Conservation (phyloP, 2,113 vertebrate genomes). For the Cyprinus carpio region DNA sequence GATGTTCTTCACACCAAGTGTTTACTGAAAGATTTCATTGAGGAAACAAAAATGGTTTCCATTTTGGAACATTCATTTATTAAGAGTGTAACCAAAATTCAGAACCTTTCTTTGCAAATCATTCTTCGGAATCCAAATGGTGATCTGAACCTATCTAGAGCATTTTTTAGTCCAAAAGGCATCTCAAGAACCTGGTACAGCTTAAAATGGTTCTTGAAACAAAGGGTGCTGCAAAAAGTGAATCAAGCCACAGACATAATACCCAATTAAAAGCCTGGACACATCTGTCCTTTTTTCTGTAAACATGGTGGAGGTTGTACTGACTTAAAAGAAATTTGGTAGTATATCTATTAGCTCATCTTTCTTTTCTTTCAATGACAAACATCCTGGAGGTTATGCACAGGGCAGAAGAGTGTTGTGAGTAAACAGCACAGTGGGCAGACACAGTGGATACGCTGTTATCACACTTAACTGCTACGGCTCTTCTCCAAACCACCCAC, state of each 20-base stretch:
- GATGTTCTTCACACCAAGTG: too few relatives aligned
- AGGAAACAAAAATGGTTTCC: too few relatives aligned
- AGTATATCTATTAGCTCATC: conserved; percentile 27
- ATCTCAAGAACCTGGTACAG: neutral
- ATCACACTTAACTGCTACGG: conserved; percentile 35
- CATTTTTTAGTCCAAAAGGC: neutral
- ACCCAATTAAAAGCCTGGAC: conserved; percentile 7
- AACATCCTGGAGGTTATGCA: conserved; percentile 29
- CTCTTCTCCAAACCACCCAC: conserved; percentile 50
- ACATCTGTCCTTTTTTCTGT: neutral
- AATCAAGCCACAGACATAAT: neutral
- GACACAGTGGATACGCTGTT: conserved; percentile 31
- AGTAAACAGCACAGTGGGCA: conserved; percentile 43
- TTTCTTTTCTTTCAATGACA: conserved; percentile 9
- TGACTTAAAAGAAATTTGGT: conserved; percentile 30
- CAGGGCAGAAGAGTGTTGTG: conserved; percentile 30
- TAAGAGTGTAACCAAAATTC: too few relatives aligned
- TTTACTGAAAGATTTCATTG: too few relatives aligned
- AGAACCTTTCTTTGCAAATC: neutral
- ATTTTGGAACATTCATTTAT: too few relatives aligned
- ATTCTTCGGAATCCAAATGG: neutral
- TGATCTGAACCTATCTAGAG: neutral
- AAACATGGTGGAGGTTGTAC: neutral
- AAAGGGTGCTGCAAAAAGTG: neutral
- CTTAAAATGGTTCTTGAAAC: neutral